These are phyloP conservation scores for Oxystoma pomonae DNA, from an alignment of 2,888 invertebrate genomes.

Conservation along the genomic window DNA sequence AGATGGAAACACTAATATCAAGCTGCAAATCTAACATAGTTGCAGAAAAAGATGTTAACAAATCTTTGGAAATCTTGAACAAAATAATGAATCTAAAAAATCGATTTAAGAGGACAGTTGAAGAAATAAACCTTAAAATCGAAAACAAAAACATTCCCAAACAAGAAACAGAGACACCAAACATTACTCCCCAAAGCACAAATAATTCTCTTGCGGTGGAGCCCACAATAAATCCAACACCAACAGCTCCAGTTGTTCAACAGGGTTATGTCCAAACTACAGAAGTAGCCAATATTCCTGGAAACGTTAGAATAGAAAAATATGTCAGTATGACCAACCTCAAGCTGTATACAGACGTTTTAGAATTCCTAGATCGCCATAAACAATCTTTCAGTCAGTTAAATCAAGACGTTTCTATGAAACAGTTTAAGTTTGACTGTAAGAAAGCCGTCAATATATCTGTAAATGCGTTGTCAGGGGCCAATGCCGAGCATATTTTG, in stretches of 20 bases:
- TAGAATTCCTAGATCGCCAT: constrained; percentile 56
- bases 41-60: constrained; percentile 53
- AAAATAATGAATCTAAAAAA: constrained; percentile 43
- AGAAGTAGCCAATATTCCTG: constrained; percentile 21
- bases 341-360: constrained; percentile 55
- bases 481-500: constrained; percentile 62
- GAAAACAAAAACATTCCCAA: constrained; percentile 21
- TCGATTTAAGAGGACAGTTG: constrained; percentile 50
- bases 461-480: constrained; percentile 80
- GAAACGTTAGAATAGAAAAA: constrained; percentile 26
- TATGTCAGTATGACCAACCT: constrained; percentile 54
- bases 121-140: constrained; percentile 45
- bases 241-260: constrained; percentile 3
- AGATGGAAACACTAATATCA: constrained; percentile 50
- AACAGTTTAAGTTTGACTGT: constrained; percentile 77
- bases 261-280: constrained; percentile 31
- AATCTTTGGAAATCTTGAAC: constrained; percentile 46
- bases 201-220: background rate
- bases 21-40: constrained; percentile 48
- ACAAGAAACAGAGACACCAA: constrained; percentile 5
- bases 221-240: constrained; percentile 1
- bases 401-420: constrained; percentile 56
- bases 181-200: background rate
- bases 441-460: constrained; percentile 85
- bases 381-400: constrained; percentile 58